Evolutionary conservation across 2,888 invertebrate species (phyloP).

Genomic region (Oscheius myriophilus): DNA sequence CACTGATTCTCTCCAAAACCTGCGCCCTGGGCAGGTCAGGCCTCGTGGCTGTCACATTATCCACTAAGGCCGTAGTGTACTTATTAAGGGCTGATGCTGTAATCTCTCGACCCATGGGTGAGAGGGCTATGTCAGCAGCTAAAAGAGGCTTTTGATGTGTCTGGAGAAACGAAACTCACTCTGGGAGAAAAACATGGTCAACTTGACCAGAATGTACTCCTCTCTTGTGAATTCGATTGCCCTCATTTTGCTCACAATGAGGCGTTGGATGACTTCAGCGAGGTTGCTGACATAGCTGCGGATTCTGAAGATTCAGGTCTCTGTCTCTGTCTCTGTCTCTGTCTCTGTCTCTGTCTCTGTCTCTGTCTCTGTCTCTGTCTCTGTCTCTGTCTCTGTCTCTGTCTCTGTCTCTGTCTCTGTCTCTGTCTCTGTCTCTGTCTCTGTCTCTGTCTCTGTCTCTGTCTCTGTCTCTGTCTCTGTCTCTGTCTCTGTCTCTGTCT

Average conservation of each 20-base stretch:
- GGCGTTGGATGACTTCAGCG: slow-evolving; percentile 26
- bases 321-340: no score
- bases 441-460: no score
- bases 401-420: background rate
- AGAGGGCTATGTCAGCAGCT: slow-evolving; percentile 6
- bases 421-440: no score
- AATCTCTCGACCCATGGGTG: background rate
- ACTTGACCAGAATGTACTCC: slow-evolving; percentile 34
- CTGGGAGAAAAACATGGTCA: slow-evolving; percentile 33
- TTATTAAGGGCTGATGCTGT: slow-evolving; percentile 7
- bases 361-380: no score
- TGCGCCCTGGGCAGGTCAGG: background rate
- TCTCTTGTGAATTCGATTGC: slow-evolving; percentile 27
- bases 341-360: no score
- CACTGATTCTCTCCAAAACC: background rate
- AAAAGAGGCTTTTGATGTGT: background rate
- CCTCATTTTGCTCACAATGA: slow-evolving; percentile 26
- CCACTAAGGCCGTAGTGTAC: slow-evolving; percentile 15
- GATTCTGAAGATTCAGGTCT: slow-evolving; percentile 26
- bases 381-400: no score
- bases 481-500: no score
- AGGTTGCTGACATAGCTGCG: slow-evolving; percentile 31
- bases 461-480: background rate
- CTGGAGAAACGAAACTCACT: slow-evolving; percentile 16
- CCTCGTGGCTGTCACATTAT: background rate